These are phyloP conservation scores for Latrodectus elegans DNA, from an alignment of 2,888 invertebrate species.

Conservation along the genomic window DNA sequence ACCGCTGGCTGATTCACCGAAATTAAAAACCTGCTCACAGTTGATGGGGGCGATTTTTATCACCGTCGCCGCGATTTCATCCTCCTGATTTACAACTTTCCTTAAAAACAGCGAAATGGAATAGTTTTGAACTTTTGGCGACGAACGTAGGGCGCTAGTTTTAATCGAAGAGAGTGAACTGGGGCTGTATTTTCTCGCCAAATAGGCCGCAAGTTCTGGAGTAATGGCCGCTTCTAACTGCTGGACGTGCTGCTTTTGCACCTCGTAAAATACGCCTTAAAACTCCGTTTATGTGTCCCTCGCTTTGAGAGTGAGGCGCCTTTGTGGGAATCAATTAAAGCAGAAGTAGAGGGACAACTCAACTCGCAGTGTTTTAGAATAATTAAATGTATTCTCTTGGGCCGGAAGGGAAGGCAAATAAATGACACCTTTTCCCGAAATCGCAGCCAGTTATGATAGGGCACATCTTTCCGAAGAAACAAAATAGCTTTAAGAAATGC, in stretches of 20 bases:
- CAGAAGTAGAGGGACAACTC: conserved; percentile 49
- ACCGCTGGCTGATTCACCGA: too few species aligned
- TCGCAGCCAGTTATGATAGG: conserved; percentile 29
- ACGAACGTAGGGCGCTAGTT: conserved; percentile 14
- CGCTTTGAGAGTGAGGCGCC: conserved; percentile 19
- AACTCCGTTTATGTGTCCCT: conserved; percentile 46
- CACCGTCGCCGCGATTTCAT: background rate
- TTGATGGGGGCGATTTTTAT: too few species aligned
- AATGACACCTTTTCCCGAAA: conserved; percentile 29
- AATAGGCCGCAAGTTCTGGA: conserved; percentile 44
- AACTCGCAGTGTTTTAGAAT: conserved; percentile 58
- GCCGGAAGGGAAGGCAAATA: conserved; percentile 4
- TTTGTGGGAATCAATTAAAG: conserved; percentile 47
- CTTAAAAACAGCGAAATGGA: conserved; percentile 5
- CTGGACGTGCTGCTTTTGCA: conserved; percentile 60
- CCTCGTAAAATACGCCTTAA: conserved; percentile 63
- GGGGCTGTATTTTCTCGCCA: conserved; percentile 49
- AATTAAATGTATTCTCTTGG: conserved; percentile 56
- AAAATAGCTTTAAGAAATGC: background rate
- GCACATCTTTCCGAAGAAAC: background rate
- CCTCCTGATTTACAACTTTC: conserved; percentile 21
- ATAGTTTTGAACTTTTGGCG: conserved; percentile 44
- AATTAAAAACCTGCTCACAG: too few species aligned
- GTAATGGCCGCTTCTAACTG: conserved; percentile 61
- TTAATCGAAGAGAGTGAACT: conserved; percentile 60